These are phyloP conservation scores for Rhimphoctona megacephalus DNA, from an alignment of 2,888 invertebrate species.

Conservation along the genomic window DNA sequence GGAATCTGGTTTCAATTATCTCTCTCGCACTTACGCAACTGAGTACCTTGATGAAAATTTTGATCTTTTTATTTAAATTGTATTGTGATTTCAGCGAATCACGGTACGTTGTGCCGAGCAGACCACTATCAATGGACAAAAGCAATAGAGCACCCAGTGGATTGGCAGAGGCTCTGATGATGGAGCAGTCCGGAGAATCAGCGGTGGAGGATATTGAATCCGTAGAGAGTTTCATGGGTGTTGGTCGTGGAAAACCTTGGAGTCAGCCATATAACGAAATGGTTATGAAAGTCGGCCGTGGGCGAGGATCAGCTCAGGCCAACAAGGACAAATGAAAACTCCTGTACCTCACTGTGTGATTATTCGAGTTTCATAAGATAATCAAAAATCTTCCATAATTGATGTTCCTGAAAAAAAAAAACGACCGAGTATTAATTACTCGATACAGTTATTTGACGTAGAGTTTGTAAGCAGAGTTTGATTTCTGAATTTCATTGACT, in stretches of 20 bases:
- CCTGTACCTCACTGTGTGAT: background rate
- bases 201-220: slow-evolving; percentile 67
- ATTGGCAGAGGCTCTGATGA: slow-evolving; percentile 61
- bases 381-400: background rate
- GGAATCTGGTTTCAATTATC: too few relatives aligned
- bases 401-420: background rate
- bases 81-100: background rate
- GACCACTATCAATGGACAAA: background rate
- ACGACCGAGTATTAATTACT: background rate
- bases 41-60: too few relatives aligned
- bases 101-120: background rate
- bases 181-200: slow-evolving; percentile 57
- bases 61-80: too few relatives aligned
- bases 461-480: background rate
- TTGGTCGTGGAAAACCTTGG: slow-evolving; percentile 64
- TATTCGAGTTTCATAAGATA: background rate
- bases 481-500: background rate
- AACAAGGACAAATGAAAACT: background rate
- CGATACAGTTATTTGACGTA: background rate
- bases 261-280: background rate
- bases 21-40: too few relatives aligned
- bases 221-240: slow-evolving; percentile 48
- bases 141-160: slow-evolving; percentile 51
- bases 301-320: slow-evolving; percentile 39
- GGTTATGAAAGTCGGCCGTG: slow-evolving; percentile 30